Conservation (phyloP, 2,113 vertebrate species). For the Amblyornis subalaris region DNA sequence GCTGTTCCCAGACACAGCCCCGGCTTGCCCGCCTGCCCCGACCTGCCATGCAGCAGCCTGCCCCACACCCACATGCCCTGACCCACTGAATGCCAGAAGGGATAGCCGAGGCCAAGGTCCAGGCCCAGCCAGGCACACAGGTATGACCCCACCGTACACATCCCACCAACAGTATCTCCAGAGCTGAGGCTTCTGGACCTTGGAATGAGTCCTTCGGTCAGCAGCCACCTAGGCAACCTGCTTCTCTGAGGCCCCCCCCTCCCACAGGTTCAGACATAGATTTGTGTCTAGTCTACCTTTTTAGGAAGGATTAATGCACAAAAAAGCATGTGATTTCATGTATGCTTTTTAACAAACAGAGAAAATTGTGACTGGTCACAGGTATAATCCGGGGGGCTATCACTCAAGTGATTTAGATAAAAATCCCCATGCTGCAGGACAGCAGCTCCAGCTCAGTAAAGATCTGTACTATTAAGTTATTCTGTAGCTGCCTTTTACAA, state of each 20-base stretch:
- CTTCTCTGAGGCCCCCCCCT: neutral
- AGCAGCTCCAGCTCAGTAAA: neutral
- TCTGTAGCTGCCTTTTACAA: neutral
- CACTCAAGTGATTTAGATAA: neutral
- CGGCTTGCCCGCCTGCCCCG: neutral
- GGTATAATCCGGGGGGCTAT: too few species aligned
- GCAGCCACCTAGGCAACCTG: neutral
- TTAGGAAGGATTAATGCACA: neutral
- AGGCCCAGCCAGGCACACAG: neutral
- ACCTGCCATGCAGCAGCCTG: neutral
- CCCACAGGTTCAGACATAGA: fast-evolving
- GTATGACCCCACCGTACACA: neutral
- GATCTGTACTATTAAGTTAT: neutral
- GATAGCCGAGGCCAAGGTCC: conserved; percentile 18
- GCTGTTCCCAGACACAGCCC: fast-evolving
- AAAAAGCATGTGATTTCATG: neutral
- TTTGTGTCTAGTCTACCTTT: neutral
- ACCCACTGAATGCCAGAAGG: neutral
- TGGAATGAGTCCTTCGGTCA: neutral
- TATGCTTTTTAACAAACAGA: neutral
- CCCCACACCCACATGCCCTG: neutral
- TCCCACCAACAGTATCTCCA: neutral
- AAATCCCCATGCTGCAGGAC: neutral
- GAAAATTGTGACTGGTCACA: neutral
- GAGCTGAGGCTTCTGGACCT: neutral